phyloP scores from a whole-genome alignment of 2,888 invertebrate species.

The Melitaea athalia region DNA sequence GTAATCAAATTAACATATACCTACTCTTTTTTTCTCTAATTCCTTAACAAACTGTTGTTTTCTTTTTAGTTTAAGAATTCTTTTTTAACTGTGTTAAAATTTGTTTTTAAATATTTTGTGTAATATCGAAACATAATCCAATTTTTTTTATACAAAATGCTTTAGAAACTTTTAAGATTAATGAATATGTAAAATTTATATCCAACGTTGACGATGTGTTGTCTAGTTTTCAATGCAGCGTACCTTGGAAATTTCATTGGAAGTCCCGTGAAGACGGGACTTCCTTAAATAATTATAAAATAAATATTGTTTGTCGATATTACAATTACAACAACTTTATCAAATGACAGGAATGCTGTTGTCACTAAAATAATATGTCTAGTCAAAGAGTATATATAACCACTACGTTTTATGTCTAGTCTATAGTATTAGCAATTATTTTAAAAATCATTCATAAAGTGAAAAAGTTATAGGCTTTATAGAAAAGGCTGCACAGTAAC shows the following conservation, averaged over 20 bases:
- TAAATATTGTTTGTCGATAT: conserved; percentile 6
- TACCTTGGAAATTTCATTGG: conserved; percentile 25
- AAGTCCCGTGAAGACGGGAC: conserved; percentile 39
- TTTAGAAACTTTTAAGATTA: neutral
- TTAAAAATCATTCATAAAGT: neutral
- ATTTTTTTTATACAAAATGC: too few relatives aligned
- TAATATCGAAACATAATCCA: neutral
- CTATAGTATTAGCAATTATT: neutral
- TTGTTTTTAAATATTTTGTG: neutral
- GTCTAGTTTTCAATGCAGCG: neutral
- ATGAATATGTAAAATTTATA: neutral
- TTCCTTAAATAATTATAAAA: conserved; percentile 22
- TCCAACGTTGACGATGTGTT: neutral
- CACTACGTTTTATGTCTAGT: too few relatives aligned
- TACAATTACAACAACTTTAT: conserved; percentile 19
- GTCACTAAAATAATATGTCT: conserved; percentile 12
- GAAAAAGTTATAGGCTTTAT: neutral
- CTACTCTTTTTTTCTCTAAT: conserved; percentile 1
- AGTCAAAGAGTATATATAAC: too few relatives aligned
- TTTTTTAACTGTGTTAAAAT: neutral
- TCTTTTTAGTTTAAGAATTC: neutral
- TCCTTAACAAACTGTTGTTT: too few relatives aligned
- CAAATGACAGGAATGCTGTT: conserved; percentile 15
- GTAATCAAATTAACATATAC: conserved; percentile 12
- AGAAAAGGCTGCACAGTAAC: neutral